phyloP scores from a whole-genome alignment of 2,113 vertebrate species.

The Panthera leo region DNA sequence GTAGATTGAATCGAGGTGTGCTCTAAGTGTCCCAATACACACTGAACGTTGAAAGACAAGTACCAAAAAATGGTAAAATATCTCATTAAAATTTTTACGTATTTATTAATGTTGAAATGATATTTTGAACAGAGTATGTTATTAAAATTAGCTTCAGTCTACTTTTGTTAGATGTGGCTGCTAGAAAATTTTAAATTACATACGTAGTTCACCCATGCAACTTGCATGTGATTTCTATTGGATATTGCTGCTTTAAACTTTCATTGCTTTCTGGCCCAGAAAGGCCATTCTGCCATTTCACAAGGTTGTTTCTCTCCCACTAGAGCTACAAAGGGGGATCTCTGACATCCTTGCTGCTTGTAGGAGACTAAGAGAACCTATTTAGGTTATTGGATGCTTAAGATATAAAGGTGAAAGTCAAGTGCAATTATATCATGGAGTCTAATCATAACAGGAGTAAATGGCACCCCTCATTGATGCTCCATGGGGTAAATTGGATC shows the following conservation, averaged over 20 bases:
- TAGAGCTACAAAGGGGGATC: background rate
- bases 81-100: background rate
- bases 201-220: no score
- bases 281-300: background rate
- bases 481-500: slow-evolving; percentile 78
- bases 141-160: background rate
- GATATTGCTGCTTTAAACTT: background rate
- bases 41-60: background rate
- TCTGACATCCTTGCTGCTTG: background rate
- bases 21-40: background rate
- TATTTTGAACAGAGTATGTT: background rate
- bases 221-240: background rate
- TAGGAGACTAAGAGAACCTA: background rate
- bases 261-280: background rate
- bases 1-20: background rate
- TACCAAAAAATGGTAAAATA: background rate
- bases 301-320: background rate
- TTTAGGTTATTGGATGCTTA: background rate
- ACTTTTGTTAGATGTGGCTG: background rate
- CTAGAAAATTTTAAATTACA: background rate
- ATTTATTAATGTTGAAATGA: background rate
- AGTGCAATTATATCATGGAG: background rate
- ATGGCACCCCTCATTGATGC: slow-evolving; percentile 4
- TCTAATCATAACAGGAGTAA: background rate
- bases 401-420: slow-evolving; percentile 44